Percentiles rank a stretch among this genome's conserved stretches.
Evolutionary conservation across 2,888 invertebrate genomes (phyloP).

Genomic region (Pegoplata infirma): DNA sequence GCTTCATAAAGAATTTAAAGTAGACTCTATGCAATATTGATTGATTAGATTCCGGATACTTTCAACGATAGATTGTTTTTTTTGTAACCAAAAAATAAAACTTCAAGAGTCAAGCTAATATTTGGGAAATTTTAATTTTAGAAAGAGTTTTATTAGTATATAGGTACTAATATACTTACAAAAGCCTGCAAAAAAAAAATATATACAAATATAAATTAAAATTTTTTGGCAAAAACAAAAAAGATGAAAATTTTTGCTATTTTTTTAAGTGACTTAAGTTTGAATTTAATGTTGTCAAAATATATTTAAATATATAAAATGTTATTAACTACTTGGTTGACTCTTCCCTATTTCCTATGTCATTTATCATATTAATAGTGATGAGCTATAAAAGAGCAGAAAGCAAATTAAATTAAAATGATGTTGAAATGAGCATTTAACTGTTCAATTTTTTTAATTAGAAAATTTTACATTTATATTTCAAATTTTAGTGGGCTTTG

Average conservation of each 20-base stretch:
- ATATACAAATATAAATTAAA: not conserved
- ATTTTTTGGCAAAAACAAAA: not conserved
- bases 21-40: not conserved
- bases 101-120: slow-evolving; percentile 44
- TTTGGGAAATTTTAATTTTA: slow-evolving; percentile 17
- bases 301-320: not conserved
- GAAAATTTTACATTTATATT: too few species aligned
- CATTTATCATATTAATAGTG: not conserved
- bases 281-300: not conserved
- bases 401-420: too few species aligned
- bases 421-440: too few species aligned
- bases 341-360: not conserved
- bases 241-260: not conserved
- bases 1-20: not conserved
- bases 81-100: not conserved
- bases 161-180: slow-evolving; percentile 1
- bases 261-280: not conserved
- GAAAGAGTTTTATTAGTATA: not conserved
- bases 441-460: too few species aligned
- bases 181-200: not conserved
- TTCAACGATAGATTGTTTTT: not conserved
- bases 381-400: too few species aligned
- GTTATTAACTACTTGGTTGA: not conserved
- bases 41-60: not conserved
- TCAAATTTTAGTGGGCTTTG: too few species aligned